These are phyloP conservation scores for Prionailurus bengalensis DNA, from an alignment of 2,113 vertebrate genomes.

Conservation along the genomic window DNA sequence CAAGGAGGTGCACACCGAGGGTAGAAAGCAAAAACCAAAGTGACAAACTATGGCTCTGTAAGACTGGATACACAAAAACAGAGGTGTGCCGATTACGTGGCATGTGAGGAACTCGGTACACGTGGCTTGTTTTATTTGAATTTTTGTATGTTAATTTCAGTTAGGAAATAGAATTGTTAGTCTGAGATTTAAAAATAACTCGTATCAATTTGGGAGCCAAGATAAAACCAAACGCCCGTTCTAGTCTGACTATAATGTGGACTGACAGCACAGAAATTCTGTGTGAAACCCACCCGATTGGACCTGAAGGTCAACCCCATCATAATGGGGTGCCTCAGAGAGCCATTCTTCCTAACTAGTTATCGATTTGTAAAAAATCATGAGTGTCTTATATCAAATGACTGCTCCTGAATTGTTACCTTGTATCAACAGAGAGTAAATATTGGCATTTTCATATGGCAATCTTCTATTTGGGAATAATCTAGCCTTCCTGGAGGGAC, in stretches of 20 bases:
- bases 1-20: not conserved
- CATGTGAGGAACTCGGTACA: not conserved
- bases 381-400: slow-evolving; percentile 61
- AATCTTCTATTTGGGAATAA: slow-evolving; percentile 74
- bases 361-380: slow-evolving; percentile 61
- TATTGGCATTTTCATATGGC: slow-evolving; percentile 72
- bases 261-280: slow-evolving; percentile 48
- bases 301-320: slow-evolving; percentile 40
- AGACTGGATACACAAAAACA: not conserved
- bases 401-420: slow-evolving; percentile 61
- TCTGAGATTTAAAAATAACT: slow-evolving; percentile 24
- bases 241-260: not conserved
- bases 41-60: not conserved
- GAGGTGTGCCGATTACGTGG: not conserved
- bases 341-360: slow-evolving; percentile 73
- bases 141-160: slow-evolving; percentile 14
- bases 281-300: slow-evolving; percentile 25
- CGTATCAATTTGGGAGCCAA: slow-evolving; percentile 1
- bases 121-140: not conserved
- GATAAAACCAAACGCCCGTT: not conserved
- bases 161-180: not conserved
- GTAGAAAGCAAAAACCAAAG: not conserved
- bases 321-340: not conserved
- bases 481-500: slow-evolving; percentile 61
- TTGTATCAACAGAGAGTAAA: slow-evolving; percentile 73